A percentile compares a stretch with the other conserved stretches of the same genome.
Evolutionary conservation across 30 jellyfish, hydroid and myxozoan species (phyloP).

Genomic region (Cassiopea andromeda): DNA sequence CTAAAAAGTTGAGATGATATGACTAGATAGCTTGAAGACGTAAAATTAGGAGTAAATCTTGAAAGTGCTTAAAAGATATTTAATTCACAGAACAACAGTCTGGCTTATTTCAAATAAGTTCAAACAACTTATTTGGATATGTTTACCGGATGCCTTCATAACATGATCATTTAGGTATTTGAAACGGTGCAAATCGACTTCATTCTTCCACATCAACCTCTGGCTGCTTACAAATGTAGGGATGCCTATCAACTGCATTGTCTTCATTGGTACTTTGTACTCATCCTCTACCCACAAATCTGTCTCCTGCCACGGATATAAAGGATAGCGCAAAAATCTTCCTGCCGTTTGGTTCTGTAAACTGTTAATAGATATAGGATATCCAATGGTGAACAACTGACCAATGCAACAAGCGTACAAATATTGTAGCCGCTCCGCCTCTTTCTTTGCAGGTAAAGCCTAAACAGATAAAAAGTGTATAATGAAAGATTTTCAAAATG

Average conservation of each 20-base stretch:
- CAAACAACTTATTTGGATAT: not conserved
- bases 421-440: constrained; percentile 31
- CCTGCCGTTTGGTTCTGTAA: constrained; percentile 45
- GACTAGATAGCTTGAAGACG: not conserved
- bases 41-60: too few relatives aligned
- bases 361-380: constrained; percentile 27
- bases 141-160: constrained; percentile 69
- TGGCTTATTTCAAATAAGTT: too few relatives aligned
- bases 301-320: constrained; percentile 70
- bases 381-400: constrained; percentile 69
- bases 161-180: constrained; percentile 56
- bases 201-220: constrained; percentile 52
- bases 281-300: constrained; percentile 70
- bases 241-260: constrained; percentile 60
- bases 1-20: not conserved
- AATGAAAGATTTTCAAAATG: not conserved
- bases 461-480: not conserved
- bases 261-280: constrained; percentile 14
- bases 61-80: too few relatives aligned
- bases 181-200: constrained; percentile 51
- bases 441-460: constrained; percentile 71
- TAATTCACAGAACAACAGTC: too few relatives aligned
- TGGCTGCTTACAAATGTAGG: constrained; percentile 28
- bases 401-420: constrained; percentile 66
- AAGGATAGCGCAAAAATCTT: constrained; percentile 58